Base-by-base conservation (phyloP, 2,888 invertebrate genomes). In the Rhodophaea formosa region DNA sequence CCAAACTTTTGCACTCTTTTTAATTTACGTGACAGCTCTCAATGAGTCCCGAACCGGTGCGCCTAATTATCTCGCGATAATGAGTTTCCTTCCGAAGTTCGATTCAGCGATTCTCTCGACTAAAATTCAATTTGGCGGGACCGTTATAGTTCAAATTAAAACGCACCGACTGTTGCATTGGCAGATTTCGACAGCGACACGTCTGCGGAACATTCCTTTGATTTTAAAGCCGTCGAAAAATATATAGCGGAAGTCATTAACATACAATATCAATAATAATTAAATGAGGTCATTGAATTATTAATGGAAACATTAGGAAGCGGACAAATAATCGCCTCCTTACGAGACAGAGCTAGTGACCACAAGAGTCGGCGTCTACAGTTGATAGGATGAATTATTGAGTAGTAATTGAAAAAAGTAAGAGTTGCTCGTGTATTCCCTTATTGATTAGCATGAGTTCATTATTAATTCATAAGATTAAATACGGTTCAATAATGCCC, bases 171-270 rank as follows among this genome's bases (percentile, higher is more conserved):
- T 67, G 66, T 65, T 64, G 68, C 67, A 59, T 62, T 63, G 64
- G 67, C 71, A 63, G 64, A 70, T 69, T 75, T 70, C 63, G 57
- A 59, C 56, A 62, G 56, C 57, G 62, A 66, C 72, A 69, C 70
- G 69, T 72, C 70, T 69, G 72, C 65, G 68, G 74, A 81, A 79
- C 73, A 80, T 79, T 74, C 62, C 69, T 66, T 71, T 44, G 69
- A 68, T 35, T n/a, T 10, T 35, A 8, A 35, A 3, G 39, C 14
- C 8, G 30, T 8, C 49, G 6, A 8, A 32, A 30, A 16, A 51
- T 32, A 14, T 51, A n/a, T 16, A 51, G 32, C 32, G 49, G 14
- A 45, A 17, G 45, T 16, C 6, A 39, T 39, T 39, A 12, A 39
- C 39, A 39, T 39, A 39, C 39, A 39, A 39, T n/a, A 39, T 3